A percentile compares a stretch with the other conserved stretches of the same genome.
Evolutionary conservation across 2,888 invertebrate genomes (phyloP).

Genomic region (Sycophila texana): DNA sequence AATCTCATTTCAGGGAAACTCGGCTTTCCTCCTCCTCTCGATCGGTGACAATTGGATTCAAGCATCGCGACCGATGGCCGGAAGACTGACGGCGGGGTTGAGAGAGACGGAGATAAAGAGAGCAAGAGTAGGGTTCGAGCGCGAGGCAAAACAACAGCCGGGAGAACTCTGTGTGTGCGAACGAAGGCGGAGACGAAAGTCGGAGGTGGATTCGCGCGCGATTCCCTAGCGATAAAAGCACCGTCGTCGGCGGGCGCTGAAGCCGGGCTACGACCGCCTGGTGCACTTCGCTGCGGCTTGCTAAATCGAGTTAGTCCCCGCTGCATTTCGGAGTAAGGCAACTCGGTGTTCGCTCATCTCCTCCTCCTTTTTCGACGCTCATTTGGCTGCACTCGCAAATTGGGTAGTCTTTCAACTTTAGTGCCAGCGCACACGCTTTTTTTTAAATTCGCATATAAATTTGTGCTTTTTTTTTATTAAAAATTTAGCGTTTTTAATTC

Average conservation of each 20-base stretch:
- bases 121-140: neutral
- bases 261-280: neutral
- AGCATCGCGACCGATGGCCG: slow-evolving; percentile 8
- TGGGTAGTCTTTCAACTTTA: no score
- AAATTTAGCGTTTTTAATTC: no score
- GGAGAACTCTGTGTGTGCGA: neutral
- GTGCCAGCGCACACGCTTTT: no score
- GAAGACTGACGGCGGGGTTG: neutral
- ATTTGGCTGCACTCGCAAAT: no score
- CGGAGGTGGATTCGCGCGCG: slow-evolving; percentile 6
- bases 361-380: no score
- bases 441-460: no score
- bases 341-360: no score
- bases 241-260: neutral
- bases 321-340: no score
- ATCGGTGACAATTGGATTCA: slow-evolving; percentile 40
- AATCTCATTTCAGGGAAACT: slow-evolving; percentile 36
- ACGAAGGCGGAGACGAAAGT: slow-evolving; percentile 1
- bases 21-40: slow-evolving; percentile 4
- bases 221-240: slow-evolving; percentile 21
- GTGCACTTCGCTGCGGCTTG: neutral
- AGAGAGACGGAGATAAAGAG: neutral
- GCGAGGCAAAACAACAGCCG: slow-evolving; percentile 5
- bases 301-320: neutral
- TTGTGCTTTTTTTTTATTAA: no score